phyloP scores from a whole-genome alignment of 2,113 vertebrate species.

The Callocephalon fimbriatum region DNA sequence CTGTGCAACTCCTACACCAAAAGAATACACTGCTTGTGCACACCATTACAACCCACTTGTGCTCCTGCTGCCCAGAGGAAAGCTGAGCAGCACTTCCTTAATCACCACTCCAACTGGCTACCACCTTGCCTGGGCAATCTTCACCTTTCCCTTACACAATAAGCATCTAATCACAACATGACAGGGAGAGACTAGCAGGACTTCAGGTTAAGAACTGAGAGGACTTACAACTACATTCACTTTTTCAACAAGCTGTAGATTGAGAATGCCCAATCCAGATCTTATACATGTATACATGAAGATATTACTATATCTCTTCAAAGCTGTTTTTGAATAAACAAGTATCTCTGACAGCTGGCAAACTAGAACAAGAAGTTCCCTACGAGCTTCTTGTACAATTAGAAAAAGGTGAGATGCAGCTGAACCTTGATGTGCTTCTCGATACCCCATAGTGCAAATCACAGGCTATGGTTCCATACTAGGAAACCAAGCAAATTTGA shows the following conservation, averaged over 20 bases:
- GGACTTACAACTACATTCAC: not conserved
- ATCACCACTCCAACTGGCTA: not conserved
- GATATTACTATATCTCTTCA: not conserved
- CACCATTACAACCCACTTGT: not conserved
- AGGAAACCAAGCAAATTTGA: conserved; percentile 48
- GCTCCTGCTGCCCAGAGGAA: not conserved
- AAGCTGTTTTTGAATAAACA: not conserved
- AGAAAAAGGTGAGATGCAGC: not conserved
- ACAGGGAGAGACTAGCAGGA: not conserved
- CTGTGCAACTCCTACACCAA: not conserved
- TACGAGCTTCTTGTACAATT: not conserved
- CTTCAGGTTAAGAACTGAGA: not conserved
- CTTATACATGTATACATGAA: not conserved
- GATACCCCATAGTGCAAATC: not conserved
- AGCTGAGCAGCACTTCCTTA: not conserved
- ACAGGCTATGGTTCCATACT: not conserved
- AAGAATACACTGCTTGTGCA: not conserved
- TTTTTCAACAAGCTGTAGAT: not conserved
- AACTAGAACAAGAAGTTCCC: not conserved
- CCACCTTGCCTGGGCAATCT: not conserved
- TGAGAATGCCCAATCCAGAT: not conserved
- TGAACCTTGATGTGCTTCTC: not conserved
- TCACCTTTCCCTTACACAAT: not conserved
- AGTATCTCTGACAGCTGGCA: not conserved
- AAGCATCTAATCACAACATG: not conserved